Evolutionary conservation across 2,797 vertebrate species (phyloP), one percentile per base, ranked within the genome.

Genomic region (Todus mexicanus): DNA sequence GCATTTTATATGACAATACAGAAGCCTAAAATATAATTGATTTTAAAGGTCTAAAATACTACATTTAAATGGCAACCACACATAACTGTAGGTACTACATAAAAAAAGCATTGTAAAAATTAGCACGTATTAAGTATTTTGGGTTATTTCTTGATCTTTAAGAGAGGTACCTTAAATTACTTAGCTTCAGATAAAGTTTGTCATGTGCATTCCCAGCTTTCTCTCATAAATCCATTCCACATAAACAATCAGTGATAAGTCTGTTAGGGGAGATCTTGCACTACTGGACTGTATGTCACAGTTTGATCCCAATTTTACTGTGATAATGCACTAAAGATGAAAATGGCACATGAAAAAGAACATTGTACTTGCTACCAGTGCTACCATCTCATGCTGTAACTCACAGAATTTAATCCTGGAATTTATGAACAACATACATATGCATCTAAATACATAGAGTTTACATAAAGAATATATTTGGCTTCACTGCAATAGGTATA

Each of bases 351-450:
- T 61, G 91, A 93, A 95, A 84, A 87, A 78, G 15, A 79, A 45
- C 40, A 29, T 87, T 80, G n/a, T 56, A 87, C 57, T 82, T 94
- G 56, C 53, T 92, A 95, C 79, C 87, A 87, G 35, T 86, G 61
- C 86, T 70, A 82, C 89, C 92, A 89, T 90, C 83, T 93, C 77
- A 95, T 90, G 95, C 70, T 90, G 84, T 87, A 91, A 89, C 77
- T 93, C 95, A 54, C 69, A 91, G 84, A 84, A 94, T 86, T 93
- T 91, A 91, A 80, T 87, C 72, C 92, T 95, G 92, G 73, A 97
- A 84, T 60, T 80, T 66, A 72, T 61, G 43, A 26, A 92, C 68
- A 68, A 92, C 53, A 77, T 61, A 95, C 38, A 92, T 90, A 89
- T n/a, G 87, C 80, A 93, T 74, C 92, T 91, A 93, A 83, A 92